Evolutionary conservation across 2,113 vertebrate species (phyloP).

Genomic region (Nyctibius bracteatus): DNA sequence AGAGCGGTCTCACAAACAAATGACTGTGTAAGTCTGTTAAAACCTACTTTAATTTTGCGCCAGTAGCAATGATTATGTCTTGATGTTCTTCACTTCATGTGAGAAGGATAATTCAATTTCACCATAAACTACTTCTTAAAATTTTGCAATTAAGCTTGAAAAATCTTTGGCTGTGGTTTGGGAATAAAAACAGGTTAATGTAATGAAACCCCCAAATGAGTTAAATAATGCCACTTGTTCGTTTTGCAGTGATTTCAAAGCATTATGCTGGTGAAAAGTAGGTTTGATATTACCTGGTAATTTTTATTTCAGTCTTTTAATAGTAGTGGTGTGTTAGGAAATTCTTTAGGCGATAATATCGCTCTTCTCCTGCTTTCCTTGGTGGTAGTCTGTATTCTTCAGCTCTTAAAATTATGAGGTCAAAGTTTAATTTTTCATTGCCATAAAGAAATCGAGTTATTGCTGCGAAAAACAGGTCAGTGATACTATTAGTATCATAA

Average conservation of each 20-base stretch:
- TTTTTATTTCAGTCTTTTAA: constrained; percentile 38
- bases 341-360: constrained; percentile 27
- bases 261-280: constrained; percentile 49
- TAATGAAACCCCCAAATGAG: background rate
- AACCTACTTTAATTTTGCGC: background rate
- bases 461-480: constrained; percentile 32
- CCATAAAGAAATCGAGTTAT: background rate
- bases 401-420: background rate
- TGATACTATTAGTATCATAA: constrained; percentile 63
- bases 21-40: background rate
- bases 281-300: constrained; percentile 62
- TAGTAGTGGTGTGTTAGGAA: constrained; percentile 44
- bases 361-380: constrained; percentile 22
- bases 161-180: background rate
- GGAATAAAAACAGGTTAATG: background rate
- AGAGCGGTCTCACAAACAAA: background rate
- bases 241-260: constrained; percentile 69
- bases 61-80: background rate
- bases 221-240: constrained; percentile 61
- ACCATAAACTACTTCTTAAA: background rate
- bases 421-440: background rate
- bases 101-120: background rate
- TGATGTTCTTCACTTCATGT: background rate
- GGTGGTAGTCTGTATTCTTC: background rate
- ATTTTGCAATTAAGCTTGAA: background rate